Percentiles rank a stretch among this genome's conserved stretches.
phyloP scores from a whole-genome alignment of 1,140 invertebrate species.

The Aradophagus sp. region DNA sequence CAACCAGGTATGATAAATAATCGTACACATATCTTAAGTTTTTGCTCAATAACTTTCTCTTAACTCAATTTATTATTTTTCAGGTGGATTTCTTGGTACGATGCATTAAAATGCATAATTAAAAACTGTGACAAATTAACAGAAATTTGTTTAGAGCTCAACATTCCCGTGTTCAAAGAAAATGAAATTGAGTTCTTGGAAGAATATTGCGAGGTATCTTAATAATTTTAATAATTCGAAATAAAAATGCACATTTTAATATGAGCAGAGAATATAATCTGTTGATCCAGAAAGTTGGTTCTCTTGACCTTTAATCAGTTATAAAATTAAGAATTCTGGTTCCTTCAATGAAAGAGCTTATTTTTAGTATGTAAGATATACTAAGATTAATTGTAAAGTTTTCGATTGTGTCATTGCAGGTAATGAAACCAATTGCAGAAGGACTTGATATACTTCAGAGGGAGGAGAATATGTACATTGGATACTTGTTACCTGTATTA shows the following conservation, averaged over 20 bases:
- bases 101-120: slow-evolving; percentile 7
- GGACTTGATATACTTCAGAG: slow-evolving; percentile 26
- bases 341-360: too few species aligned
- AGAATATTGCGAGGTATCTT: slow-evolving; percentile 23
- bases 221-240: too few species aligned
- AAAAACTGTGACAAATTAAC: slow-evolving; percentile 11
- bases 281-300: too few species aligned
- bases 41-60: too few species aligned
- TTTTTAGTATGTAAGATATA: not conserved
- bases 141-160: slow-evolving; percentile 8
- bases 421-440: slow-evolving; percentile 27
- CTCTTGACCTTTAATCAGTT: too few species aligned
- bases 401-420: slow-evolving; percentile 9
- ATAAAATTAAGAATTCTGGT: slow-evolving; percentile 5
- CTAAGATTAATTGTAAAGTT: not conserved
- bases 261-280: too few species aligned
- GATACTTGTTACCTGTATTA: slow-evolving; percentile 29
- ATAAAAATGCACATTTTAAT: slow-evolving; percentile 17
- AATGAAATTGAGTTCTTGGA: slow-evolving; percentile 27
- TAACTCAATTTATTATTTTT: too few species aligned
- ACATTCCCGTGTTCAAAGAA: slow-evolving; percentile 15
- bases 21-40: too few species aligned
- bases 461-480: slow-evolving; percentile 32
- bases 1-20: not conserved
- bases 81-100: slow-evolving; percentile 24